phyloP scores from a whole-genome alignment of 2,888 invertebrate species.

The Gastrophysa polygoni region DNA sequence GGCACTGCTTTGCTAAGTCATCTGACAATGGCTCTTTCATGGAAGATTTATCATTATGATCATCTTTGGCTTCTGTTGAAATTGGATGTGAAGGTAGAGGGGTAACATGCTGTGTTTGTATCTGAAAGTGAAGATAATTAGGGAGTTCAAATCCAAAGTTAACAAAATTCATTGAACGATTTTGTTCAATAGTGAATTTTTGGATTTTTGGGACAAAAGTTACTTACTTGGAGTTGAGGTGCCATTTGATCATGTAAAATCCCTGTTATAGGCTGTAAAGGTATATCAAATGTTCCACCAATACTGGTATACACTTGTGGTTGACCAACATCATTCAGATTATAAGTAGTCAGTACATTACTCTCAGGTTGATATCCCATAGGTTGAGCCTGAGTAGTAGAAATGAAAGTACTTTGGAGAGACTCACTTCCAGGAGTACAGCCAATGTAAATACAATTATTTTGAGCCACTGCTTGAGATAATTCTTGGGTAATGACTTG shows the following conservation, averaged over 20 bases:
- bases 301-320: constrained; percentile 50
- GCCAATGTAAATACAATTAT: constrained; percentile 53
- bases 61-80: constrained; percentile 30
- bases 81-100: constrained; percentile 16
- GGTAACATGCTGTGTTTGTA: constrained; percentile 24
- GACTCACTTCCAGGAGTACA: constrained; percentile 49
- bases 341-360: constrained; percentile 49
- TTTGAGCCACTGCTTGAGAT: constrained; percentile 38
- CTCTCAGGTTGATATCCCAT: constrained; percentile 51
- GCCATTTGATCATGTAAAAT: constrained; percentile 30
- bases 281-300: constrained; percentile 51
- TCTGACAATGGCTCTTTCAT: constrained; percentile 32
- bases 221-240: constrained; percentile 25
- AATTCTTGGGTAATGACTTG: constrained; percentile 33
- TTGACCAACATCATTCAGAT: constrained; percentile 49
- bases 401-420: constrained; percentile 41
- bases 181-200: too few species aligned
- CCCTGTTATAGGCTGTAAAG: constrained; percentile 45
- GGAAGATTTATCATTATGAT: constrained; percentile 24
- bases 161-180: too few species aligned
- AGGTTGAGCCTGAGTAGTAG: constrained; percentile 40
- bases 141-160: too few species aligned
- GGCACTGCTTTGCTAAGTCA: constrained; percentile 51
- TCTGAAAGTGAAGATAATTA: too few species aligned
- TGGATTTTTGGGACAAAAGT: too few species aligned